Evolutionary conservation across 2,113 vertebrate genomes (phyloP).

Genomic region (Edolisoma coerulescens): DNA sequence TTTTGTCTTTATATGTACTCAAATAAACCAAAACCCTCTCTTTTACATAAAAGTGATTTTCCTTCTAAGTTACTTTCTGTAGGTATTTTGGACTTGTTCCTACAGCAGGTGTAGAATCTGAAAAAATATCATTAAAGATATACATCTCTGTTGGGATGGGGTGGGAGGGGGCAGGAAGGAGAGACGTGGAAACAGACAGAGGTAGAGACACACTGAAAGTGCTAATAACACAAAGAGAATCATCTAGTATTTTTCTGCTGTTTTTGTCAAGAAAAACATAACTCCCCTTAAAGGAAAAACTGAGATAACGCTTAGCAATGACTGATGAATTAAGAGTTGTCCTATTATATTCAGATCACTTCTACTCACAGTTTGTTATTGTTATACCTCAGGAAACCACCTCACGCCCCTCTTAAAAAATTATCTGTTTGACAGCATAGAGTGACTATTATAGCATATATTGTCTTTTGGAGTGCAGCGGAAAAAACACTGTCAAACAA

Average conservation of each 20-base stretch:
- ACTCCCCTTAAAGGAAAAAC: not conserved
- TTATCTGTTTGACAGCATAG: not conserved
- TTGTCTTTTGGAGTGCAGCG: not conserved
- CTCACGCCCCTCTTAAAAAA: not conserved
- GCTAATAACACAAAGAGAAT: not conserved
- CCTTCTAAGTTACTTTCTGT: not conserved
- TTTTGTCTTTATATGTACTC: not conserved
- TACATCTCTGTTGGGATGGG: accelerated
- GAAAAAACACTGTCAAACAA: accelerated
- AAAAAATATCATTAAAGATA: not conserved
- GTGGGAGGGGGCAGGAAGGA: accelerated
- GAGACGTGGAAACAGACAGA: accelerated
- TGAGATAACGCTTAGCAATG: not conserved
- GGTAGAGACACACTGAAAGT: not conserved
- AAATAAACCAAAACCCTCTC: not conserved
- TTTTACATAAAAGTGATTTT: not conserved
- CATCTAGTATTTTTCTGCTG: not conserved
- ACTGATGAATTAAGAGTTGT: not conserved
- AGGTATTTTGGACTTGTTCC: not conserved
- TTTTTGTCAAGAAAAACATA: not conserved
- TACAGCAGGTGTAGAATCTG: not conserved
- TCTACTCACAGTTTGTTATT: not conserved
- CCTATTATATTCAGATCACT: not conserved
- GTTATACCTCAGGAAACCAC: not conserved
- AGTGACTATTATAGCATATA: not conserved